Evolutionary conservation across 1,140 invertebrate species (phyloP).

Genomic region (Notospermus geniculatus): DNA sequence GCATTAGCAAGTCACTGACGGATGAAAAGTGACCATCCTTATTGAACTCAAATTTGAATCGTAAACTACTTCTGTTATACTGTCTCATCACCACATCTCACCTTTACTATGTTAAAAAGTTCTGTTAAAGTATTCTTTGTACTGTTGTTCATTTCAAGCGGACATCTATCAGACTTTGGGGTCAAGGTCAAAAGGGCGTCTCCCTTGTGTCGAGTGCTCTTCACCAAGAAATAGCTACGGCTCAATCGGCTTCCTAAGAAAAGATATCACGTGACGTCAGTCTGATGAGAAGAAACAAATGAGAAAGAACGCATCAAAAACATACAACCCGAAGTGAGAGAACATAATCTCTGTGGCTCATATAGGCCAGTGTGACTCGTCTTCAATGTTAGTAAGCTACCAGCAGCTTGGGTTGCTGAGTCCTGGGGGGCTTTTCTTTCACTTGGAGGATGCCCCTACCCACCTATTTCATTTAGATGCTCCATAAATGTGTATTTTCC

Average conservation of each 20-base stretch:
- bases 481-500: conserved; percentile 2
- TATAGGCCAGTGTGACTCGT: too few species aligned
- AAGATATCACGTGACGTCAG: not conserved
- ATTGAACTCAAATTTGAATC: too few species aligned
- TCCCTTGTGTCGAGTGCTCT: not conserved
- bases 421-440: not conserved
- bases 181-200: conserved; percentile 1
- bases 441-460: not conserved
- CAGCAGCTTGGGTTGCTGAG: too few species aligned
- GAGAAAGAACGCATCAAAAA: too few species aligned
- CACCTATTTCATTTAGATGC: conserved; percentile 4
- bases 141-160: not conserved
- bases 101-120: not conserved
- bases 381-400: too few species aligned
- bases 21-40: too few species aligned
- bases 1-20: too few species aligned
- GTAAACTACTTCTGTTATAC: too few species aligned
- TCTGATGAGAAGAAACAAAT: too few species aligned
- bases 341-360: too few species aligned
- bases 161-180: not conserved
- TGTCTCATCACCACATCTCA: too few species aligned
- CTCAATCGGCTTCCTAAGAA: conserved; percentile 1
- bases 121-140: conserved; percentile 6
- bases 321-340: too few species aligned
- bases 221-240: conserved; percentile 1